These are phyloP conservation scores for Eupithecia tripunctaria DNA, from an alignment of 2,888 invertebrate genomes.

Conservation along the genomic window DNA sequence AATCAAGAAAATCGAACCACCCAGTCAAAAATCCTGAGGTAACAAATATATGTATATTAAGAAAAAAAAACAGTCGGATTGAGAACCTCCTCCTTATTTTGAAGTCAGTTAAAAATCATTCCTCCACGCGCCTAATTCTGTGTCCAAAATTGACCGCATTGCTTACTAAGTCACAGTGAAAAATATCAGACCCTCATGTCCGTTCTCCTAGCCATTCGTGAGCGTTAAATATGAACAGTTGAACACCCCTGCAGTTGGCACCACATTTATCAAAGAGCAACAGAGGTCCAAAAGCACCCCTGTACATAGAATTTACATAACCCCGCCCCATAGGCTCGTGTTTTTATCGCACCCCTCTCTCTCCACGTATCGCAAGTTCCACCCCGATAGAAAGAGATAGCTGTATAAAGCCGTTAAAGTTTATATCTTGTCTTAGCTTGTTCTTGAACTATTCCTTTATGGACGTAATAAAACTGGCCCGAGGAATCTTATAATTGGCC, in stretches of 20 bases:
- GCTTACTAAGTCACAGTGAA: too few relatives aligned
- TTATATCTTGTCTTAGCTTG: slow-evolving; percentile 27
- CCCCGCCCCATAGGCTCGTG: slow-evolving; percentile 66
- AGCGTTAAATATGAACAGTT: not conserved
- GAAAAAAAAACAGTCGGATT: too few relatives aligned
- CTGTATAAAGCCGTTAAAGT: slow-evolving; percentile 51
- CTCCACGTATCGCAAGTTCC: slow-evolving; percentile 64
- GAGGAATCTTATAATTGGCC: slow-evolving; percentile 13
- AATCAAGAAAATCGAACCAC: too few relatives aligned
- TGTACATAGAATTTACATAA: slow-evolving; percentile 49
- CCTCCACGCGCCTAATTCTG: too few relatives aligned
- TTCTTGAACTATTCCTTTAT: slow-evolving; percentile 13
- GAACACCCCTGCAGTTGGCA: not conserved
- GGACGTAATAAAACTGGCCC: slow-evolving; percentile 5
- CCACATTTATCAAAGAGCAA: not conserved
- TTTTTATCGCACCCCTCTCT: slow-evolving; percentile 69
- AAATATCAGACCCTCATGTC: too few relatives aligned
- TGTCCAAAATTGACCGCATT: too few relatives aligned
- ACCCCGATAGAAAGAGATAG: slow-evolving; percentile 63
- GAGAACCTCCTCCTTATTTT: too few relatives aligned
- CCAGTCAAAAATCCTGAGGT: too few relatives aligned
- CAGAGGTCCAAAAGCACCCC: slow-evolving; percentile 39
- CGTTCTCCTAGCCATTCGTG: too few relatives aligned
- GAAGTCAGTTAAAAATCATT: too few relatives aligned
- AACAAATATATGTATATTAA: too few relatives aligned